Base-by-base conservation (phyloP, 2,888 invertebrate species). In the Nyleta sp. region DNA sequence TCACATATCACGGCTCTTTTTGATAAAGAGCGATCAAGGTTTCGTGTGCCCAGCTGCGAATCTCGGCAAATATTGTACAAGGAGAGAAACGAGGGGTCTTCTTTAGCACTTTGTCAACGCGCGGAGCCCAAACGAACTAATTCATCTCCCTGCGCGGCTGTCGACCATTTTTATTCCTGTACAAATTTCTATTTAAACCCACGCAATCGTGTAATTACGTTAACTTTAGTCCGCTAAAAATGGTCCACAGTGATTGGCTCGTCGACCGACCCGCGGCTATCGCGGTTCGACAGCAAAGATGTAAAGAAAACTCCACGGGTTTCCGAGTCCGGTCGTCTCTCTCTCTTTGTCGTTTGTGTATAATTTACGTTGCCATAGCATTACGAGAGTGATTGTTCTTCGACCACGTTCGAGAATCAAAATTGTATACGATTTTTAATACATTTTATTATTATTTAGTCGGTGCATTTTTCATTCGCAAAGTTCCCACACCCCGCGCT, bases 371-470 rank as follows among this genome's bases (percentile, higher is more conserved):
- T 87, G 87, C 86, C 87, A 87, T 86, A 86, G 84, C 81, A 83
- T 83, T 82, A 80, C 62, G 80, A 82, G 81, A 82, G 82, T 84
- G 84, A 83, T 80, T 81, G 80, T 82, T 82, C 81, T 81, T 81
- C 80, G 81, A 82, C 77, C 83, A 81, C 73, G 83, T 82, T 82
- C 85, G 85, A 87, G 80, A 88, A 88, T 88, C 87, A 87, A 88
- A 89, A 89, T 88, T 89, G 89, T 89, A 89, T 89, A 89, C 89
- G 89, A 89, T 86, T 89, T 89, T 89, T 89, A 89, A 89, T 89
- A 89, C 87, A 89, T 83, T 88, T 88, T 88, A 89, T 88, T 89
- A 89, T 89, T 89, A 89, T 89, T 89, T 89, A 88, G 83, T 80
- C 78, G 15, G n/a, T n/a, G 3, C n/a, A 7, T 22, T 6, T 2